Evolutionary conservation across 2,888 invertebrate species (phyloP).

Genomic region (Drosophila formosana): DNA sequence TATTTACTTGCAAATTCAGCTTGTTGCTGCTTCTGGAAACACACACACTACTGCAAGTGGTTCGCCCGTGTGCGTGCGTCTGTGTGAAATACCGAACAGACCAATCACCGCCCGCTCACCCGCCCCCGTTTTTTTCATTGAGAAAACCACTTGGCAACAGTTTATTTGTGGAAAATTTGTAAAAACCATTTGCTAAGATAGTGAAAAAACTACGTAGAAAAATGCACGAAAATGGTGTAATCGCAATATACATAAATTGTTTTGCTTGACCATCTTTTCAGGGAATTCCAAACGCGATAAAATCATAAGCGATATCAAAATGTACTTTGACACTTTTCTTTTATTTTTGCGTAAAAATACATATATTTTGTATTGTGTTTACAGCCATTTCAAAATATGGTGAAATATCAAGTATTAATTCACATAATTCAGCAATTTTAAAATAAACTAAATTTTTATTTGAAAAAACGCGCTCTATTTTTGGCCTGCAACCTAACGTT

Average conservation of each 20-base stretch:
- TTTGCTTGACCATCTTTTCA: background rate
- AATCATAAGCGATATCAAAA: background rate
- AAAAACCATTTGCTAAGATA: conserved; percentile 1
- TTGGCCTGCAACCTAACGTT: conserved; percentile 3
- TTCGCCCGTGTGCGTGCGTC: conserved; percentile 11
- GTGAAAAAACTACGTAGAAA: background rate
- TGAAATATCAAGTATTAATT: conserved; percentile 3
- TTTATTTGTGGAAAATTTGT: conserved; percentile 14
- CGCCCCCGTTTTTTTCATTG: conserved; percentile 33
- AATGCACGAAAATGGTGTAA: background rate
- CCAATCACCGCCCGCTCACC: background rate
- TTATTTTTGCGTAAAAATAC: background rate
- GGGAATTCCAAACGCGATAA: background rate
- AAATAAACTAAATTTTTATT: background rate
- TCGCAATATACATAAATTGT: background rate
- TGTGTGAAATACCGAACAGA: conserved; percentile 50
- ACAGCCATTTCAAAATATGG: conserved; percentile 9
- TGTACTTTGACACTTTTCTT: background rate
- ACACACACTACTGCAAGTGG: conserved; percentile 9
- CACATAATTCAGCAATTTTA: background rate
- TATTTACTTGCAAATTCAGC: conserved; percentile 2
- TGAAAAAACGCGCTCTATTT: conserved; percentile 18
- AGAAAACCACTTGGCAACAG: conserved; percentile 54
- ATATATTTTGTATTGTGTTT: background rate
- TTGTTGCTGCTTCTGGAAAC: conserved; percentile 65